Conservation (phyloP, 2,113 vertebrate genomes). For the Vimba vimba region DNA sequence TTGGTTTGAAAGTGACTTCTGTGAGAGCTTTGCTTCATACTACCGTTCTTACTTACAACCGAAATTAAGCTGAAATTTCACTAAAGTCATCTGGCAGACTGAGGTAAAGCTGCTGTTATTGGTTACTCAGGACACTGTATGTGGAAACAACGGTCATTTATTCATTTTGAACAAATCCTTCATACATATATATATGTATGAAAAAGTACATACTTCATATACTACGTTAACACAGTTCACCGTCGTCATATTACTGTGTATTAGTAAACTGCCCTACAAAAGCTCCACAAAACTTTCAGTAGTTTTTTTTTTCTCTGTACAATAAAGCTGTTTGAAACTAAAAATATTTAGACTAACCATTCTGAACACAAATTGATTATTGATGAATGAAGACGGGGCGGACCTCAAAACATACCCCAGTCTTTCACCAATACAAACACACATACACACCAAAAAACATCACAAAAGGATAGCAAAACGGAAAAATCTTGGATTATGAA, state of each 20-base stretch:
- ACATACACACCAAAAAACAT: slow-evolving; percentile 16
- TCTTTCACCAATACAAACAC: neutral
- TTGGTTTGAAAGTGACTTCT: neutral
- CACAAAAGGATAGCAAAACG: slow-evolving; percentile 4
- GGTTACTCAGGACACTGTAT: slow-evolving; percentile 57
- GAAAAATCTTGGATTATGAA: neutral
- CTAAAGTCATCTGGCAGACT: slow-evolving; percentile 22
- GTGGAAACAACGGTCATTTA: slow-evolving; percentile 71
- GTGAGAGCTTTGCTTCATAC: neutral
- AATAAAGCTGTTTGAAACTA: slow-evolving; percentile 65
- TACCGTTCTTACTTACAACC: too few species aligned
- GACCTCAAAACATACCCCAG: slow-evolving; percentile 14
- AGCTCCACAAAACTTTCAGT: slow-evolving; percentile 48
- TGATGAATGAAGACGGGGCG: slow-evolving; percentile 7
- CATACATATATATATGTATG: slow-evolving; percentile 49
- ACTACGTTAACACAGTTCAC: slow-evolving; percentile 57
- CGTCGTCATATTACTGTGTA: slow-evolving; percentile 22
- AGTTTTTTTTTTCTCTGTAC: slow-evolving; percentile 58
- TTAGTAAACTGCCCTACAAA: slow-evolving; percentile 24
- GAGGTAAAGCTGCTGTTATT: slow-evolving; percentile 2
- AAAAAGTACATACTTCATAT: slow-evolving; percentile 61
- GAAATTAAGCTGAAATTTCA: neutral
- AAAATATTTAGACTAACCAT: slow-evolving; percentile 58
- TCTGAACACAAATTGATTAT: slow-evolving; percentile 55
- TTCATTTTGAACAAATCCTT: slow-evolving; percentile 69